A percentile compares a stretch with the other conserved stretches of the same genome.
phyloP scores from a whole-genome alignment of 2,113 vertebrate genomes.

The Falcunculus frontatus region DNA sequence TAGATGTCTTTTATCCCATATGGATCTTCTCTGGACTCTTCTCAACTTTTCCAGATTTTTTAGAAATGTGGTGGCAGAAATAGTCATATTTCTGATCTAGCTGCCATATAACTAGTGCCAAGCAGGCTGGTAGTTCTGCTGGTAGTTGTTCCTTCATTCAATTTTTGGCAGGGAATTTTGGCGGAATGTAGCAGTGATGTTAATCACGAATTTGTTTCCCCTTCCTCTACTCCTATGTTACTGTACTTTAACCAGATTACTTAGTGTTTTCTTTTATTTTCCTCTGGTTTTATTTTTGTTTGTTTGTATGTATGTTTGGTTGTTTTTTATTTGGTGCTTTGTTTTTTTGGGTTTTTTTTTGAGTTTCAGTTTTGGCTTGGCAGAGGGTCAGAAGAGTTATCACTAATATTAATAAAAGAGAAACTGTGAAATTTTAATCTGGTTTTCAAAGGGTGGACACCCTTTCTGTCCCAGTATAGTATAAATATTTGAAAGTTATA shows the following conservation, averaged over 20 bases:
- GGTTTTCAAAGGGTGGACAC: neutral
- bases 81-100: neutral
- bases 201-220: neutral
- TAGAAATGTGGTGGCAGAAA: neutral
- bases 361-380: neutral
- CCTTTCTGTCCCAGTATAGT: neutral
- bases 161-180: neutral
- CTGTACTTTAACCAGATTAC: neutral
- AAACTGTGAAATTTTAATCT: neutral
- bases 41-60: neutral
- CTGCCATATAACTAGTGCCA: neutral
- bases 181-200: neutral
- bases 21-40: neutral
- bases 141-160: neutral
- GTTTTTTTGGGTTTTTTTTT: neutral
- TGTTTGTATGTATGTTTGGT: neutral
- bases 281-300: neutral
- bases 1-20: neutral
- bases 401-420: neutral
- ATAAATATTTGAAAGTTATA: neutral
- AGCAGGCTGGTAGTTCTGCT: neutral
- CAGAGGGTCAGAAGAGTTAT: neutral
- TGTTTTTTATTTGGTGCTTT: neutral
- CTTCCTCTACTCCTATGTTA: neutral
- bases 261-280: neutral